These are phyloP conservation scores for Caenorhabditis parvicauda DNA, from an alignment of 2,888 invertebrate species.

Conservation along the genomic window DNA sequence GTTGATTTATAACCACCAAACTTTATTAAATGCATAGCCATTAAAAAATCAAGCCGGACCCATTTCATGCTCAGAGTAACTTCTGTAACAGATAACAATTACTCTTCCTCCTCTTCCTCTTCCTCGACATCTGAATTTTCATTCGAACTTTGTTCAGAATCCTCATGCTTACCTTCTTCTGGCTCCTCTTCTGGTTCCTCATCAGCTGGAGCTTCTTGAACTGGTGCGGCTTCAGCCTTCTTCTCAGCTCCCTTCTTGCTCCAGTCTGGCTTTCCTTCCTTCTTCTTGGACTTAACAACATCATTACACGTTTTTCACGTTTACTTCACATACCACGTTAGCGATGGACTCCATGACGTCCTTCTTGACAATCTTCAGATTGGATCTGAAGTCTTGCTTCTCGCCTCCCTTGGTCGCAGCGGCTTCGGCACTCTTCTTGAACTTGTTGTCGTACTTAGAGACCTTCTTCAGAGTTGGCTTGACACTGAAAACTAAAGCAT, in stretches of 20 bases:
- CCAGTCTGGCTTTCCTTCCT: constrained; percentile 62
- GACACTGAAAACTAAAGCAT: constrained; percentile 56
- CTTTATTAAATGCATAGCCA: too few relatives aligned
- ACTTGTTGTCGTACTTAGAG: constrained; percentile 97
- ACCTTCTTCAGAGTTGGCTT: constrained; percentile 82
- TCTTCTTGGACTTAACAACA: constrained; percentile 31
- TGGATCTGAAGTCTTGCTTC: constrained; percentile 73
- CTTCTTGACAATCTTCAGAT: constrained; percentile 91
- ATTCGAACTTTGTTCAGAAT: constrained; percentile 12
- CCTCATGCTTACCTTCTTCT: constrained; percentile 23
- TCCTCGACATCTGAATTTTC: constrained; percentile 17
- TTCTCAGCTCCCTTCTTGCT: constrained; percentile 48
- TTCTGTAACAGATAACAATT: too few relatives aligned
- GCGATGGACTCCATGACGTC: constrained; percentile 72
- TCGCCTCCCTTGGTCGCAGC: constrained; percentile 20
- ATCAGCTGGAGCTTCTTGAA: constrained; percentile 18
- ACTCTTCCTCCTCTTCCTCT: constrained; percentile 30
- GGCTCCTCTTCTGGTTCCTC: constrained; percentile 18
- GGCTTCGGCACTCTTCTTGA: constrained; percentile 48
- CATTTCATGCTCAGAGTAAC: too few relatives aligned
- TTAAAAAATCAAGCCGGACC: too few relatives aligned
- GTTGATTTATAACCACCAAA: too few relatives aligned
- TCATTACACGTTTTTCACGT: background rate
- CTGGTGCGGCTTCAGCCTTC: constrained; percentile 28
- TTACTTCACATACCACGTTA: constrained; percentile 19